Conservation (phyloP, 2,797 vertebrate species). For the Potorous gilbertii region DNA sequence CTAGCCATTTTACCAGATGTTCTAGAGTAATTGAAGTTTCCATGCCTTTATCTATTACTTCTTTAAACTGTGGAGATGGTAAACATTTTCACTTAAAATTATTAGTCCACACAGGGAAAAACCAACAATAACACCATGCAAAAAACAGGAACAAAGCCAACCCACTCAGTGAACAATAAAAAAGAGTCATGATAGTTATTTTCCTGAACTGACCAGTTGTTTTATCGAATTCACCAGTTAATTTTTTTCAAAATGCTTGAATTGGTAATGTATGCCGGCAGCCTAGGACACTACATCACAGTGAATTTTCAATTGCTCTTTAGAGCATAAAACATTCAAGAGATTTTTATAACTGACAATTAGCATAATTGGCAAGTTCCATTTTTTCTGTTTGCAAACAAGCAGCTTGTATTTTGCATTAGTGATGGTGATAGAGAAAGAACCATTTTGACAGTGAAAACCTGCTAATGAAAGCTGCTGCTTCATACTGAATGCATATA, state of each 20-base stretch:
- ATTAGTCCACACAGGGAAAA: not conserved
- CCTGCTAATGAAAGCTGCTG: conserved; percentile 75
- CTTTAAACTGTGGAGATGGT: not conserved
- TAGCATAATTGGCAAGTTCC: conserved; percentile 73
- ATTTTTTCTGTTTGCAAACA: conserved; percentile 74
- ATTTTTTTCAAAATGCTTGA: conserved; percentile 32
- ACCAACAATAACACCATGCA: not conserved
- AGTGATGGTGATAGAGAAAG: conserved; percentile 63
- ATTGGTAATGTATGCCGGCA: not conserved
- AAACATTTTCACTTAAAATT: not conserved
- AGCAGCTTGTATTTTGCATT: conserved; percentile 75
- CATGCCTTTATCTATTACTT: not conserved
- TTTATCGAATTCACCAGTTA: not conserved
- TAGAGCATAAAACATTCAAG: conserved; percentile 37
- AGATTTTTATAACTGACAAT: conserved; percentile 68
- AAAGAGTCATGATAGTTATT: not conserved
- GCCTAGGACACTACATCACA: not conserved
- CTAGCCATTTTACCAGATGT: not conserved
- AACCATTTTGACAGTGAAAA: conserved; percentile 74
- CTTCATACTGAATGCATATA: conserved; percentile 69
- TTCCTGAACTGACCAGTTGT: not conserved
- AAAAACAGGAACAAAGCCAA: not conserved
- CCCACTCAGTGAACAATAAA: not conserved
- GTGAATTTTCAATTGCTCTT: conserved; percentile 60
- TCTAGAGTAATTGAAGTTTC: not conserved